A percentile compares a stretch with the other conserved stretches of the same genome.
These are phyloP conservation scores for Lates calcarifer DNA, from an alignment of 2,113 vertebrate species.

Conservation along the genomic window DNA sequence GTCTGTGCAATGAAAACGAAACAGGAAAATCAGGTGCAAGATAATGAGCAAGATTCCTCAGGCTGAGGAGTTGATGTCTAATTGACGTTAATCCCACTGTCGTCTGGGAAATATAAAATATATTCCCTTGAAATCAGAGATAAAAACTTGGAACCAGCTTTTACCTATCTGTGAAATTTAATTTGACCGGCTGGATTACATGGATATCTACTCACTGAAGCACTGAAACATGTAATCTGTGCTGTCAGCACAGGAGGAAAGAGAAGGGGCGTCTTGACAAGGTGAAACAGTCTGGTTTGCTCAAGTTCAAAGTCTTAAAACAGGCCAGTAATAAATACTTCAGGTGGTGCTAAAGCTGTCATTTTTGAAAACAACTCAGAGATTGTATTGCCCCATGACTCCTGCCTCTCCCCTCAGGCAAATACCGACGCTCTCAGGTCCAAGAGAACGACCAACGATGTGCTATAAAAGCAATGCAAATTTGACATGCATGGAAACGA, in stretches of 20 bases:
- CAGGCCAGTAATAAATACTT: slow-evolving; percentile 69
- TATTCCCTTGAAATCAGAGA: slow-evolving; percentile 26
- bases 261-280: slow-evolving; percentile 22
- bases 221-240: slow-evolving; percentile 51
- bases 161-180: background rate
- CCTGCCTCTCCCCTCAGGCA: slow-evolving; percentile 58
- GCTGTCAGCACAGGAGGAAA: slow-evolving; percentile 48
- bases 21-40: slow-evolving; percentile 18
- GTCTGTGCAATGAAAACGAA: slow-evolving; percentile 34
- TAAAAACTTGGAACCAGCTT: background rate
- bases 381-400: slow-evolving; percentile 46
- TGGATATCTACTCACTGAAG: background rate
- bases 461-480: slow-evolving; percentile 36
- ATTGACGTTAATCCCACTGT: background rate
- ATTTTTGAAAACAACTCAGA: slow-evolving; percentile 72
- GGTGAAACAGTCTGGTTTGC: slow-evolving; percentile 65
- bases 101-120: slow-evolving; percentile 1
- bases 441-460: slow-evolving; percentile 6
- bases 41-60: slow-evolving; percentile 29
- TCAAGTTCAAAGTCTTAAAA: slow-evolving; percentile 78
- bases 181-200: slow-evolving; percentile 41
- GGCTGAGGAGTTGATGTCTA: background rate
- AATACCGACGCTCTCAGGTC: slow-evolving; percentile 48
- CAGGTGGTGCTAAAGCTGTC: slow-evolving; percentile 71
- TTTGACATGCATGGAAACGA: slow-evolving; percentile 37